Evolutionary conservation across 2,797 vertebrate species (phyloP).

Genomic region (Liparis tanakae): DNA sequence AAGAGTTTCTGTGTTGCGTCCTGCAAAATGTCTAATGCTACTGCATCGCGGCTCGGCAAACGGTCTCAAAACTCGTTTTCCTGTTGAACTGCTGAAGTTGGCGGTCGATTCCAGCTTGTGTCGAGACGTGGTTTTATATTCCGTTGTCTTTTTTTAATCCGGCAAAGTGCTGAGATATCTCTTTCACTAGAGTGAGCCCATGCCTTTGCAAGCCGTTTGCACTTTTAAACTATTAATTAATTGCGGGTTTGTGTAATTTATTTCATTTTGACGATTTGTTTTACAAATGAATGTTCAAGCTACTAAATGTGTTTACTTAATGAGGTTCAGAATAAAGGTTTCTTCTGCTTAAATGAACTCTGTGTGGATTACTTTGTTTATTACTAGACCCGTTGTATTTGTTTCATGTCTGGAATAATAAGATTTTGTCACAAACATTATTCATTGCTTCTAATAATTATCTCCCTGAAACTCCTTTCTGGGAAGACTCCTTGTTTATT

Average conservation of each 20-base stretch:
- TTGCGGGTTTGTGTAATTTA: conserved; percentile 57
- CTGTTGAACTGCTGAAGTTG: conserved; percentile 21
- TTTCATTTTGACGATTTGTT: conserved; percentile 52
- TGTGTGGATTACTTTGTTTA: neutral
- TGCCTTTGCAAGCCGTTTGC: conserved; percentile 56
- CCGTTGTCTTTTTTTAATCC: conserved; percentile 22
- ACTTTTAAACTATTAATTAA: conserved; percentile 65
- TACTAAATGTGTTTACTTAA: conserved; percentile 61
- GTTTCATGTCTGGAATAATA: conserved; percentile 12
- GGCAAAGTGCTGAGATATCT: conserved; percentile 37
- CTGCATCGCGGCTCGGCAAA: conserved; percentile 19
- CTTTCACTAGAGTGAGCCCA: conserved; percentile 49
- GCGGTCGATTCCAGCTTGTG: conserved; percentile 1
- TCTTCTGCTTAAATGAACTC: conserved; percentile 37
- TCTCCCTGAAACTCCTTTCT: conserved; percentile 15
- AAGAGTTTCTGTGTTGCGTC: conserved; percentile 26
- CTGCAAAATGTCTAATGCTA: conserved; percentile 28
- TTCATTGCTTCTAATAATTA: conserved; percentile 1
- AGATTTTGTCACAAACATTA: neutral
- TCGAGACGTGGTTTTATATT: conserved; percentile 5
- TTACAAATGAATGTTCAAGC: conserved; percentile 60
- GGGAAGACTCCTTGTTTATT: conserved; percentile 32
- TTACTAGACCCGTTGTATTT: conserved; percentile 8
- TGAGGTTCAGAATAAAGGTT: conserved; percentile 68
- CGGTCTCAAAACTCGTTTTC: neutral